These are phyloP conservation scores for Microtus oregoni DNA, from an alignment of 2,113 vertebrate species.

Conservation along the genomic window DNA sequence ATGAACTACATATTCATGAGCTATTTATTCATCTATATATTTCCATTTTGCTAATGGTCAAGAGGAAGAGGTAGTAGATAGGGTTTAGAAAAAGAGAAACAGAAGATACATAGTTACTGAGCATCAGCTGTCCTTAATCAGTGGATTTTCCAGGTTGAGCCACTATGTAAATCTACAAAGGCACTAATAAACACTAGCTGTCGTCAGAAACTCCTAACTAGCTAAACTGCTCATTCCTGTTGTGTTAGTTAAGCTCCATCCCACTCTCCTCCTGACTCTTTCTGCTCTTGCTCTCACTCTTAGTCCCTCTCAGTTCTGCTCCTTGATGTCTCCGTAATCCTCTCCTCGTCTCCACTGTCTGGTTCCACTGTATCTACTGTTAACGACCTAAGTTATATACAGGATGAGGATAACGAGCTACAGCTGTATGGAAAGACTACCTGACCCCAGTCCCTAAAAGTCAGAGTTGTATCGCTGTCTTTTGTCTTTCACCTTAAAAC, in stretches of 20 bases:
- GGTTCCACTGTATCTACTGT: background rate
- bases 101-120: background rate
- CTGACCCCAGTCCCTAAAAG: background rate
- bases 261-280: background rate
- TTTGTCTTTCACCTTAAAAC: background rate
- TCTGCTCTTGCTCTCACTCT: background rate
- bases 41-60: slow-evolving; percentile 17
- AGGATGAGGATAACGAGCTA: background rate
- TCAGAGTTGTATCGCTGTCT: background rate
- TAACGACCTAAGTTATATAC: background rate
- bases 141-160: background rate
- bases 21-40: background rate
- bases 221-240: background rate
- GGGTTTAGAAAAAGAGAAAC: slow-evolving; percentile 8
- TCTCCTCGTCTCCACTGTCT: background rate
- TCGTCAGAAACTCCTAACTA: background rate
- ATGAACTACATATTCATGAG: background rate
- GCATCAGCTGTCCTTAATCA: background rate
- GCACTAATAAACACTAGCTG: background rate
- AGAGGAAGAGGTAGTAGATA: background rate
- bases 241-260: background rate
- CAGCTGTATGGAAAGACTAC: background rate
- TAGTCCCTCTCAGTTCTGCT: background rate
- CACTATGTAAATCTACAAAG: background rate
- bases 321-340: background rate